Percentiles rank a stretch among this genome's conserved stretches.
Conservation (phyloP, 2,888 invertebrate species). For the Sepioteuthis lessoniana region DNA sequence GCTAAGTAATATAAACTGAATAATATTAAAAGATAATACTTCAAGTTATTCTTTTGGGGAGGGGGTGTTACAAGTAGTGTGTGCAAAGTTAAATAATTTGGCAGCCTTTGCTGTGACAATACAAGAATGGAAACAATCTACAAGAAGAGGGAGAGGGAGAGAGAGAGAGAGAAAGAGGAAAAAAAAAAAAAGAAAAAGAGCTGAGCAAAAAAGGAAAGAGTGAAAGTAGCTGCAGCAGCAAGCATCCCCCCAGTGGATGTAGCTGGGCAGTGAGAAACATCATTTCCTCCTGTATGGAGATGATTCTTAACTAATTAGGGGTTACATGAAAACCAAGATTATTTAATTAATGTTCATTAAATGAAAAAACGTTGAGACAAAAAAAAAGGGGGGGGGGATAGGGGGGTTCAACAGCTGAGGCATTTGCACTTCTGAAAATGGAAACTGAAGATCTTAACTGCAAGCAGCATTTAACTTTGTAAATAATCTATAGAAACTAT, state of each 20-base stretch:
- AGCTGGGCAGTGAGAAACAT: constrained; percentile 13
- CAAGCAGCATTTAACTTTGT: not conserved
- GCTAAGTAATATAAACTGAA: not conserved
- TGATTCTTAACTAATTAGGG: not conserved
- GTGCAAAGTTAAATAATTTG: not conserved
- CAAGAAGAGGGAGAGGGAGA: no score
- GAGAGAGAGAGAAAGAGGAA: no score
- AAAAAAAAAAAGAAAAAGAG: not conserved
- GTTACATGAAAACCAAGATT: not conserved
- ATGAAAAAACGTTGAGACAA: not conserved
- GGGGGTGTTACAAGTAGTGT: not conserved
- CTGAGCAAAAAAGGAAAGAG: not conserved
- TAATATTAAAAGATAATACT: not conserved
- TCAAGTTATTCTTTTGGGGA: not conserved
- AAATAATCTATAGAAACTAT: not conserved
- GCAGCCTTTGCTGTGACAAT: not conserved
- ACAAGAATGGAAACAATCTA: not conserved
- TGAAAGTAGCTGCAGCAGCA: not conserved
- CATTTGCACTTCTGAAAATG: not conserved
- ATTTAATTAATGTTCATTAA: not conserved
- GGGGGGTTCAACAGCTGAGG: not conserved
- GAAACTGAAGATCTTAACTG: not conserved
- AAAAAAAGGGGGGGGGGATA: not conserved
- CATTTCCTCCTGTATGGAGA: not conserved
- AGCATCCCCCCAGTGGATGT: not conserved